Evolutionary conservation across 2,113 vertebrate genomes (phyloP), one percentile per base, ranked within the genome.

Genomic region (Protomyctophum bolini): DNA sequence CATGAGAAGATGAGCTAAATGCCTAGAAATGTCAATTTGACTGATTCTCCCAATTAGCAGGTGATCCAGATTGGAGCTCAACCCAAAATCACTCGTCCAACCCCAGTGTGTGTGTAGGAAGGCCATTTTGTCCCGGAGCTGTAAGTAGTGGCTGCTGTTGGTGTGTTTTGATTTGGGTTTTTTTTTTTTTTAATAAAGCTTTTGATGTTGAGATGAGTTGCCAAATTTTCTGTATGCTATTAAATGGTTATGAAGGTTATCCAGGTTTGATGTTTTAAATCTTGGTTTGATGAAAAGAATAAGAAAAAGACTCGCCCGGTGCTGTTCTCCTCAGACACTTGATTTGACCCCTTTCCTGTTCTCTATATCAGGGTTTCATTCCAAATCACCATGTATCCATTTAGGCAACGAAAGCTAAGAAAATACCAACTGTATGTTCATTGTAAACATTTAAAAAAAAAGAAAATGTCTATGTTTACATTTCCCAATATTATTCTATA

Each of bases 221-320:
- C 63, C 48, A 65, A 51, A 52, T 65, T 21, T 65, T n/a, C 8
- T 65, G 46, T 52, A 52, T 49, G 63, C 63, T 65, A 21, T 21
- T 21, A 28, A 52, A 65, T 33, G 49, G 63, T 51, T 52, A 65
- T 41, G 33, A 47, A 29, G 29, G 63, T 65, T 7, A 28, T 65
- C 11, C 12, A 10, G 10, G 29, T 41, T 61, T 45, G 33, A n/a
- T 61, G 33, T 61, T 61, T 41, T 33, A 10, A 58, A 29, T 29
- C 50, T 52, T 52, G 8, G 50, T 52, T 52, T 10, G 8, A 10
- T 52, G 2, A 52, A 12, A 52, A 52, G 2, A 12, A 41, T 0
- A 41, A 41, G 33, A 41, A 41, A 41, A 41, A 41, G 33, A 41
- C 33, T 41, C 3, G 4, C 21, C 21, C 33, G 33, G 33, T 41